Evolutionary conservation across 2,797 vertebrate genomes (phyloP).

Genomic region (Leontopithecus rosalia): DNA sequence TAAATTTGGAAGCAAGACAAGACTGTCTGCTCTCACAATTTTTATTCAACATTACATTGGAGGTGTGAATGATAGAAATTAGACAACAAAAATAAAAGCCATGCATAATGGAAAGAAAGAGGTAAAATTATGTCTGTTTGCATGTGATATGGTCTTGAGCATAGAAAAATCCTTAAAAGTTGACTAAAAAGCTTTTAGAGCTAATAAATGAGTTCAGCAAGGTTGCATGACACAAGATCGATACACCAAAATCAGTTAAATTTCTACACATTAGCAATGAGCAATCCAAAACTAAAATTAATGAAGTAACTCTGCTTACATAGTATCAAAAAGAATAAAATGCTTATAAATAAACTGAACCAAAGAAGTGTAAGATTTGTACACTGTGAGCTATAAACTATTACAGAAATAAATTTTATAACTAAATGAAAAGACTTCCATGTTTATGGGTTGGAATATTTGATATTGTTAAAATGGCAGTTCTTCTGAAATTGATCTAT

Average conservation of each 20-base stretch:
- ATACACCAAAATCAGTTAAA: background rate
- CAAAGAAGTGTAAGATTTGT: background rate
- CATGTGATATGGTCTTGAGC: background rate
- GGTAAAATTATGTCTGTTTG: background rate
- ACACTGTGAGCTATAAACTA: background rate
- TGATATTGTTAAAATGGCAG: background rate
- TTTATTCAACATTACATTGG: background rate
- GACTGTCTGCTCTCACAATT: background rate
- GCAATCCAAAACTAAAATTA: background rate
- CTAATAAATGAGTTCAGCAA: background rate
- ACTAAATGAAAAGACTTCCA: background rate
- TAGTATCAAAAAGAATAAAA: background rate
- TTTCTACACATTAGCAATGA: background rate
- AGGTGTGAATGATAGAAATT: background rate
- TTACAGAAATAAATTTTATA: background rate
- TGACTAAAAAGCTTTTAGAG: background rate
- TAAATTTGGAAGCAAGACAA: background rate
- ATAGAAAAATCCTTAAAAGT: background rate
- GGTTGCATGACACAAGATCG: background rate
- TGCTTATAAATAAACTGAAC: background rate
- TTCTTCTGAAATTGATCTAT: background rate
- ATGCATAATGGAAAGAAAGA: background rate
- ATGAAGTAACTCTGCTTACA: background rate
- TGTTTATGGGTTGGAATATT: background rate
- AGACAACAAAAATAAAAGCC: background rate